Base-by-base conservation (phyloP, 2,888 invertebrate genomes). In the Gnatocerus cornutus region DNA sequence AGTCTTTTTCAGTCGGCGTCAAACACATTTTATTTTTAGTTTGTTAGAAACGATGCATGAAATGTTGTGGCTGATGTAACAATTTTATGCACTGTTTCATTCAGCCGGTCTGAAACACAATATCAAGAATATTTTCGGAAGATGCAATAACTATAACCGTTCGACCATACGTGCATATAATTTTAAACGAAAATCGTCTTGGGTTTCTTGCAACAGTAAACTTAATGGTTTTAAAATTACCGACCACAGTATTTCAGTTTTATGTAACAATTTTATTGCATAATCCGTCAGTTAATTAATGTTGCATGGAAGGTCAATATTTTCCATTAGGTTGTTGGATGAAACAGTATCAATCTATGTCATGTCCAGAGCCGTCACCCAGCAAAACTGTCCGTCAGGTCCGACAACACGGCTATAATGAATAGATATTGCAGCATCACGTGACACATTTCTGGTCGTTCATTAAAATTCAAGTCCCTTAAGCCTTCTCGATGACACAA, bases 381-480 rank as follows among this genome's bases (percentile, higher is more conserved):
- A 13, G 21, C 56, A 56, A 65, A 56, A 39, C 46, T 65, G 56
- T 65, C 21, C 21, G 45, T 43, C 39, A 30, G 13, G 10, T 27
- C 41, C 45, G 56, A 56, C 56, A 61, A 27, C 48, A 12, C 12
- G 50, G 43, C 33, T 27, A 59, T 67, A 69, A 73, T 69, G 69
- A 69, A 69, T 71, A 71, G 67, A 73, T 71, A 69, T 69, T 73
- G 64, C 68, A 30, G 46, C 48, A 59, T 58, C 50, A 69, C 72
- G 68, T 62, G 70, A 62, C 66, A 66, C 61, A 43, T 64, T 66
- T 61, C 61, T 46, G 55, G 55, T 61, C 69, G 69, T 69, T 73
- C 71, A 72, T 73, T 73, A 70, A 73, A 70, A 72, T 72, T 68
- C 71, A 70, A 33, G 59, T 59, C 68, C 64, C 62, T 56, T 46